phyloP scores from a whole-genome alignment of 2,797 vertebrate genomes.

The Monodelphis domestica region DNA sequence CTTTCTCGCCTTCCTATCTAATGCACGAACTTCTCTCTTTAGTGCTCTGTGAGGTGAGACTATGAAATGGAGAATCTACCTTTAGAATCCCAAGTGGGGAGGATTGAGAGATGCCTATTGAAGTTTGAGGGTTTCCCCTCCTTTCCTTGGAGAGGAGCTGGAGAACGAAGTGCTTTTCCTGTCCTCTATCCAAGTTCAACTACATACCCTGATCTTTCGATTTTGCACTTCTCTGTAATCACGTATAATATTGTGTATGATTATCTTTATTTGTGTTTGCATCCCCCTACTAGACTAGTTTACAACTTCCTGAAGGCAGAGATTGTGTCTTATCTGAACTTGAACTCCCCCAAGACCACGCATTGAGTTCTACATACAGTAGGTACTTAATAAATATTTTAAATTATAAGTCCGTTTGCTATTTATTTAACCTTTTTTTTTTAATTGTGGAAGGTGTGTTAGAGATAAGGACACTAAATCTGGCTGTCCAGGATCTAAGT shows the following conservation, averaged over 20 bases:
- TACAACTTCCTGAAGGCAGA: neutral
- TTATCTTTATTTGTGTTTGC: neutral
- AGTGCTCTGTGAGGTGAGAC: slow-evolving; percentile 27
- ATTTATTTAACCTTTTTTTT: neutral
- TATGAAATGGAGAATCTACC: slow-evolving; percentile 41
- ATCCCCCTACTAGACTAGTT: neutral
- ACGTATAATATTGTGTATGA: neutral
- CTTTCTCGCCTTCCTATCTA: neutral
- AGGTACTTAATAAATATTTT: neutral
- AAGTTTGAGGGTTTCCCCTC: neutral
- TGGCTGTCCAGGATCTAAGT: slow-evolving; percentile 27
- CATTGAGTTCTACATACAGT: too few species aligned
- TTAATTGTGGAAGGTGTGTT: neutral
- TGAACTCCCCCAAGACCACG: neutral
- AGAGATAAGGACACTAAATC: slow-evolving; percentile 32
- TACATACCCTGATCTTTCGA: neutral
- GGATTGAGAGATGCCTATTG: slow-evolving; percentile 40
- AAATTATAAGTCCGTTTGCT: neutral
- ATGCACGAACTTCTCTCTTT: neutral
- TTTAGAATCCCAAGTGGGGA: neutral
- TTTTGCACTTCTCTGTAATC: neutral
- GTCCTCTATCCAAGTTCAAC: neutral
- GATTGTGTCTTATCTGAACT: neutral
- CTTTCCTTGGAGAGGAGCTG: neutral
- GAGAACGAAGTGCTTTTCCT: slow-evolving; percentile 10